Evolutionary conservation across 2,797 vertebrate species (phyloP).

Genomic region (Loriculus beryllinus): DNA sequence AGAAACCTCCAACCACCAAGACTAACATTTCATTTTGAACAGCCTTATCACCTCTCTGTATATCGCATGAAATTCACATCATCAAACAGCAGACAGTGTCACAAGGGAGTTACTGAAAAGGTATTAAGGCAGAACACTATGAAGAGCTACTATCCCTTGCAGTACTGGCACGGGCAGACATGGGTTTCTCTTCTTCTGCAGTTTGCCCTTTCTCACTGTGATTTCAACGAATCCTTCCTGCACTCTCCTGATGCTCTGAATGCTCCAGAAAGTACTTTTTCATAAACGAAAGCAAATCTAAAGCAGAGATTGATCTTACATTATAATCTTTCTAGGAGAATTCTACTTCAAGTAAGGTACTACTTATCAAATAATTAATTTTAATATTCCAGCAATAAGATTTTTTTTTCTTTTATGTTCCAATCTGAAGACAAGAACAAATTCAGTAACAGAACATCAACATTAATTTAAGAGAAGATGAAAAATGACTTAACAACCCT

Average conservation of each 20-base stretch:
- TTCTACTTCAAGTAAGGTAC: conserved; percentile 47
- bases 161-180: background rate
- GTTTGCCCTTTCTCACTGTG: background rate
- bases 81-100: background rate
- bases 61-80: background rate
- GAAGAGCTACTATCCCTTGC: background rate
- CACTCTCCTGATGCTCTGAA: background rate
- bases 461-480: conserved; percentile 73
- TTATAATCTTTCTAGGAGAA: conserved; percentile 33
- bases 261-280: background rate
- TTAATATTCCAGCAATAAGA: conserved; percentile 62
- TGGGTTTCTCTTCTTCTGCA: rapidly evolving
- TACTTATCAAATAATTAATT: conserved; percentile 71
- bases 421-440: conserved; percentile 71
- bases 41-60: background rate
- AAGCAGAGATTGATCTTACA: conserved; percentile 50
- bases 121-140: background rate
- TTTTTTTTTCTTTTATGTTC: conserved; percentile 64
- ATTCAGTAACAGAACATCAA: conserved; percentile 69
- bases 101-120: background rate
- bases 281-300: conserved; percentile 2
- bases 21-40: background rate
- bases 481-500: conserved; percentile 76
- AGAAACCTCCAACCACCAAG: background rate
- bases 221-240: background rate